A percentile compares a stretch with the other conserved stretches of the same genome.
phyloP scores from a whole-genome alignment of 2,113 vertebrate genomes.

The Chaetodon auriga region DNA sequence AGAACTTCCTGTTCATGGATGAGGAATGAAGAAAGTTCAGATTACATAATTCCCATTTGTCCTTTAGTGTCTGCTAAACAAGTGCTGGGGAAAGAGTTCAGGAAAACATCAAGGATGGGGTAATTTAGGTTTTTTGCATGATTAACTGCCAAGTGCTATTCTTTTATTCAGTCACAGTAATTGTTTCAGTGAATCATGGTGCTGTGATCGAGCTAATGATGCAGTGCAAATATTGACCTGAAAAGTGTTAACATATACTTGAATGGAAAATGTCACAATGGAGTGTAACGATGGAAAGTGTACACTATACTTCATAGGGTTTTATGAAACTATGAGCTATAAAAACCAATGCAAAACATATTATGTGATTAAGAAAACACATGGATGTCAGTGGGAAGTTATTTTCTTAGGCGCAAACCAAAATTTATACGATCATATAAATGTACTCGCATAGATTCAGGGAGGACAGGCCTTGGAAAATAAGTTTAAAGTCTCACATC shows the following conservation, averaged over 20 bases:
- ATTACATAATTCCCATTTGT: constrained; percentile 63
- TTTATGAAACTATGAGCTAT: constrained; percentile 40
- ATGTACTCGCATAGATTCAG: constrained; percentile 30
- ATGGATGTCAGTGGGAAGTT: constrained; percentile 36
- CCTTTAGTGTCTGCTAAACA: constrained; percentile 39
- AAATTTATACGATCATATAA: constrained; percentile 42
- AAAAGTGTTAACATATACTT: constrained; percentile 30
- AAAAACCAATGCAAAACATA: constrained; percentile 44
- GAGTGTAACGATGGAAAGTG: constrained; percentile 24
- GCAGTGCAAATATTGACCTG: constrained; percentile 28
- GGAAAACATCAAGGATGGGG: constrained; percentile 41
- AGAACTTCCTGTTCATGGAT: constrained; percentile 56
- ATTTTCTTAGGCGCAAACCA: constrained; percentile 12
- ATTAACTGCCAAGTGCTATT: constrained; percentile 14
- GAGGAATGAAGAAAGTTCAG: constrained; percentile 47
- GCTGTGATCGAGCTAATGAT: constrained; percentile 28
- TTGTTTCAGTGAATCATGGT: constrained; percentile 23
- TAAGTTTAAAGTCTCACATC: constrained; percentile 24
- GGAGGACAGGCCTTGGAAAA: constrained; percentile 48
- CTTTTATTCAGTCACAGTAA: constrained; percentile 27
- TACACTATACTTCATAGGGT: constrained; percentile 31
- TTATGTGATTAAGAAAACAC: constrained; percentile 59
- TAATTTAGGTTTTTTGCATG: constrained; percentile 37
- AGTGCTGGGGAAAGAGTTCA: constrained; percentile 53
- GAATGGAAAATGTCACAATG: constrained; percentile 41